phyloP scores from a whole-genome alignment of 2,888 invertebrate genomes.

The Nebria brevicollis region DNA sequence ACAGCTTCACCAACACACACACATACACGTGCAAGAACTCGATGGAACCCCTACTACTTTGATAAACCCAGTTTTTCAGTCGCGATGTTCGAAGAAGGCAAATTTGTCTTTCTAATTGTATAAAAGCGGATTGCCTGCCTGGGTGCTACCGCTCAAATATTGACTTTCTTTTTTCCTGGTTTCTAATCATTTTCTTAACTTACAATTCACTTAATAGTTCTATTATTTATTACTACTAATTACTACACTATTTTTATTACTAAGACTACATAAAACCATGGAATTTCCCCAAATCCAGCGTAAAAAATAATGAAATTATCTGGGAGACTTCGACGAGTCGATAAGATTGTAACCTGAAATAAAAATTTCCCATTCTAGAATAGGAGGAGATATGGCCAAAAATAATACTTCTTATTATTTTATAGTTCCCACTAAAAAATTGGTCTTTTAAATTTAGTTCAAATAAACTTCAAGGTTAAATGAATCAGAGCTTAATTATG shows the following conservation, averaged over 20 bases:
- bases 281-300: too few relatives aligned
- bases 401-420: too few relatives aligned
- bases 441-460: background rate
- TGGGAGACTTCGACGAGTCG: too few relatives aligned
- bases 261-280: background rate
- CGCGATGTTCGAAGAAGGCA: background rate
- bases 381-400: too few relatives aligned
- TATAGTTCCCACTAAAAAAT: too few relatives aligned
- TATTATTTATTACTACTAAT: background rate
- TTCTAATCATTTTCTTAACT: background rate
- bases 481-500: background rate
- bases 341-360: too few relatives aligned
- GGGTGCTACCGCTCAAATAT: background rate
- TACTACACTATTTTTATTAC: background rate
- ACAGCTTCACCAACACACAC: conserved; percentile 5
- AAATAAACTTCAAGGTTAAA: background rate
- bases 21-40: background rate
- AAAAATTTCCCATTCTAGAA: too few relatives aligned
- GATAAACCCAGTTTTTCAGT: background rate
- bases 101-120: background rate
- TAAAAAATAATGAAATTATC: too few relatives aligned
- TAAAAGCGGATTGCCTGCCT: background rate
- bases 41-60: conserved; percentile 11
- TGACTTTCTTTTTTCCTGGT: background rate
- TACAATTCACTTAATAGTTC: background rate